phyloP scores from a whole-genome alignment of 2,888 invertebrate genomes.

The Spodoptera littoralis region DNA sequence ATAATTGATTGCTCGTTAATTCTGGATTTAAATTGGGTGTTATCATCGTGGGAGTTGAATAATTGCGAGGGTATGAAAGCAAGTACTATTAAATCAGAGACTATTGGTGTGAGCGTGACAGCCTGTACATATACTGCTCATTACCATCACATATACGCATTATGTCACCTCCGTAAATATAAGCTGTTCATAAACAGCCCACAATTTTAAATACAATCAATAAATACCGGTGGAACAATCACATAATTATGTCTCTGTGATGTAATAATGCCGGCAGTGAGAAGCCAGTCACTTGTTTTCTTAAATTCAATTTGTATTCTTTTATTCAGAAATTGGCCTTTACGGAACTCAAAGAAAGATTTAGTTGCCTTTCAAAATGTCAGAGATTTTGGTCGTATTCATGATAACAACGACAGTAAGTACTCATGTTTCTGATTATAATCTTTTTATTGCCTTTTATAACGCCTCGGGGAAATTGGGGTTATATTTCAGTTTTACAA shows the following conservation, averaged over 20 bases:
- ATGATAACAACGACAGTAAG: slow-evolving; percentile 9
- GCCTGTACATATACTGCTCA: slow-evolving; percentile 1
- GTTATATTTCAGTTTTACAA: slow-evolving; percentile 27
- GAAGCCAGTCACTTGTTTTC: slow-evolving; percentile 1
- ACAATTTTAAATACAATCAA: too few species aligned
- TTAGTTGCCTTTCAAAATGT: not conserved
- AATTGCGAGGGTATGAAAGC: slow-evolving; percentile 27
- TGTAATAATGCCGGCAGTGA: too few species aligned
- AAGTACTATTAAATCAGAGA: slow-evolving; percentile 39
- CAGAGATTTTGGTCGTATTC: slow-evolving; percentile 5
- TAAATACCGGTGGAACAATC: too few species aligned
- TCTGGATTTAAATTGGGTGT: slow-evolving; percentile 32
- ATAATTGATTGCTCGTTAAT: slow-evolving; percentile 46
- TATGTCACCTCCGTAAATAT: too few species aligned
- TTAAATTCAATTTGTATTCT: not conserved
- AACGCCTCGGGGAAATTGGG: slow-evolving; percentile 27
- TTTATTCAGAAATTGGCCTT: not conserved
- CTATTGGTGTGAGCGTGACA: slow-evolving; percentile 21
- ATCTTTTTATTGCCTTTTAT: slow-evolving; percentile 40
- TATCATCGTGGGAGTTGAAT: slow-evolving; percentile 27
- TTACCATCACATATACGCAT: slow-evolving; percentile 2
- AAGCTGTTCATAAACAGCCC: not conserved
- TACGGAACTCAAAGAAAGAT: not conserved
- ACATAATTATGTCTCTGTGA: too few species aligned
- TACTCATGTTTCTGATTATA: slow-evolving; percentile 22